Evolutionary conservation across 2,113 vertebrate genomes (phyloP).

Genomic region (Puntigrus tetrazona): DNA sequence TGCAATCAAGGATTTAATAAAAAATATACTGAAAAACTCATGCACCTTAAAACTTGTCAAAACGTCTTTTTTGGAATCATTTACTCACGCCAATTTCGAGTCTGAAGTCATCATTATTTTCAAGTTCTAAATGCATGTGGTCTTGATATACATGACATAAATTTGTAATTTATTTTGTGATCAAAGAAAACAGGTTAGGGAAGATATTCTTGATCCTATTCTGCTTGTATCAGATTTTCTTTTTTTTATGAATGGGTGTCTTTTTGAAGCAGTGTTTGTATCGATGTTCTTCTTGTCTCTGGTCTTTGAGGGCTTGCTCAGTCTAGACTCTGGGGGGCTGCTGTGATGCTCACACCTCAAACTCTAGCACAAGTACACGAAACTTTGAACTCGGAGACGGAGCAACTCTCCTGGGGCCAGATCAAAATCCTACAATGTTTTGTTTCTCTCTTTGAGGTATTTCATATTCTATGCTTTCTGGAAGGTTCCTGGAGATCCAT

Average conservation of each 20-base stretch:
- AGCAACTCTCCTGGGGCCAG: slow-evolving; percentile 52
- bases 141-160: background rate
- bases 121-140: background rate
- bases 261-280: slow-evolving; percentile 24
- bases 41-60: background rate
- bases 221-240: background rate
- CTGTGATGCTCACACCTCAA: slow-evolving; percentile 55
- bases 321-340: slow-evolving; percentile 31
- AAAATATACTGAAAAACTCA: background rate
- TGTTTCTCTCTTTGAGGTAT: slow-evolving; percentile 65
- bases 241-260: background rate
- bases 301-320: slow-evolving; percentile 35
- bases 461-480: slow-evolving; percentile 75
- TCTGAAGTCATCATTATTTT: too few relatives aligned
- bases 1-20: background rate
- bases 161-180: background rate
- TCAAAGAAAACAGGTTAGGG: background rate
- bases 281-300: slow-evolving; percentile 26
- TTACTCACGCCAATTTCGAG: background rate
- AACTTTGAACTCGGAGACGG: slow-evolving; percentile 66
- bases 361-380: slow-evolving; percentile 55
- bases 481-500: slow-evolving; percentile 52
- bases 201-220: background rate
- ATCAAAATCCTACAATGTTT: slow-evolving; percentile 66
- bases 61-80: background rate